Conservation (phyloP, 2,113 vertebrate species). For the Crotalus horridus region DNA sequence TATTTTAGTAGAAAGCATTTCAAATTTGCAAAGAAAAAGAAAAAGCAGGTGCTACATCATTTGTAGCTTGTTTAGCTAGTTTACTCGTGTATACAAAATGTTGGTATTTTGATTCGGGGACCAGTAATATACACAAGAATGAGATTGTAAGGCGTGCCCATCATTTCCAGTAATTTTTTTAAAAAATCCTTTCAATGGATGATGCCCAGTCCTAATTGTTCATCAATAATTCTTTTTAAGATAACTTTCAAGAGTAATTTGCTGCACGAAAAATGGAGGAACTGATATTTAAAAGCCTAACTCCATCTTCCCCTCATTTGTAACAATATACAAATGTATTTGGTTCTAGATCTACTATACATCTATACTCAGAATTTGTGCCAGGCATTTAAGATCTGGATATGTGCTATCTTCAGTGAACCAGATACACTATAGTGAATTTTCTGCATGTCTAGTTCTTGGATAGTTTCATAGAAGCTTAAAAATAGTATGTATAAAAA, state of each 20-base stretch:
- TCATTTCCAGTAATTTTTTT: background rate
- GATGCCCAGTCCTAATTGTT: background rate
- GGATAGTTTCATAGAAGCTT: background rate
- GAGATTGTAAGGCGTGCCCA: conserved; percentile 9
- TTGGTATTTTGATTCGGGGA: background rate
- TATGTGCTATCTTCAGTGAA: background rate
- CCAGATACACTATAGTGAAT: background rate
- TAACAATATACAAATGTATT: background rate
- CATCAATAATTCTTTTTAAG: background rate
- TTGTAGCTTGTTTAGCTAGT: background rate
- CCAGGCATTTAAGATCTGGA: background rate
- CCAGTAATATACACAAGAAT: background rate
- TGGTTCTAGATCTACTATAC: background rate
- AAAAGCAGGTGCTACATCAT: background rate
- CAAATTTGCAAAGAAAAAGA: background rate
- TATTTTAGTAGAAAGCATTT: background rate
- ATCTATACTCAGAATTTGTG: background rate
- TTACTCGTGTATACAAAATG: background rate
- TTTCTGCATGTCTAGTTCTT: background rate
- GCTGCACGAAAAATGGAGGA: background rate
- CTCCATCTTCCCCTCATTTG: background rate
- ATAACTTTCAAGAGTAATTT: background rate
- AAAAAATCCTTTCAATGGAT: background rate
- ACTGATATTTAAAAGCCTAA: background rate
- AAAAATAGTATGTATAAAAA: background rate